These are phyloP conservation scores for Lutjanus campechanus DNA, from an alignment of 2,797 vertebrate species.

Conservation along the genomic window DNA sequence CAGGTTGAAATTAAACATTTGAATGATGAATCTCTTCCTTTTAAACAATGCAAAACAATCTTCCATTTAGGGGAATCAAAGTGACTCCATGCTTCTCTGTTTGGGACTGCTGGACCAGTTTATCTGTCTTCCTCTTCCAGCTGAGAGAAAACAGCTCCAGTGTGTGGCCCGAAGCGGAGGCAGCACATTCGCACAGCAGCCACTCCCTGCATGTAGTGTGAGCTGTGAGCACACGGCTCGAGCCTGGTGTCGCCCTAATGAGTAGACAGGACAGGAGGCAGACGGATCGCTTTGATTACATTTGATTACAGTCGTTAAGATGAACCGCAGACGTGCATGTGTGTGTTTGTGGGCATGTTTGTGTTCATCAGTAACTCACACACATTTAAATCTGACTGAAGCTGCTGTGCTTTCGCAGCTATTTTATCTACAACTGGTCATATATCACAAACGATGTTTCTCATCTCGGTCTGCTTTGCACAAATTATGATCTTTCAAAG, in stretches of 20 bases:
- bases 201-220: not conserved
- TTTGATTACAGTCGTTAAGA: slow-evolving; percentile 55
- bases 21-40: not conserved
- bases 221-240: not conserved
- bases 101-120: slow-evolving; percentile 31
- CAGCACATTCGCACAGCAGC: not conserved
- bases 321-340: slow-evolving; percentile 21
- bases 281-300: slow-evolving; percentile 34
- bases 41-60: slow-evolving; percentile 31
- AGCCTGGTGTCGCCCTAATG: slow-evolving; percentile 1
- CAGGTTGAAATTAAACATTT: slow-evolving; percentile 25
- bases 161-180: slow-evolving; percentile 11
- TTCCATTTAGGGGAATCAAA: slow-evolving; percentile 26
- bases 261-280: slow-evolving; percentile 48
- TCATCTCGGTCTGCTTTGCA: not conserved
- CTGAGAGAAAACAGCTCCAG: slow-evolving; percentile 1
- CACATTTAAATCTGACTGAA: slow-evolving; percentile 5
- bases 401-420: not conserved
- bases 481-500: not conserved
- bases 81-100: not conserved
- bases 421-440: not conserved
- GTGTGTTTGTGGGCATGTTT: slow-evolving; percentile 50
- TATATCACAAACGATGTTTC: not conserved
- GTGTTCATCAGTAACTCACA: slow-evolving; percentile 23
- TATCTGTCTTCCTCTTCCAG: slow-evolving; percentile 29